Base-by-base conservation (phyloP, 1,140 invertebrate species). In the Drosophila santomea region DNA sequence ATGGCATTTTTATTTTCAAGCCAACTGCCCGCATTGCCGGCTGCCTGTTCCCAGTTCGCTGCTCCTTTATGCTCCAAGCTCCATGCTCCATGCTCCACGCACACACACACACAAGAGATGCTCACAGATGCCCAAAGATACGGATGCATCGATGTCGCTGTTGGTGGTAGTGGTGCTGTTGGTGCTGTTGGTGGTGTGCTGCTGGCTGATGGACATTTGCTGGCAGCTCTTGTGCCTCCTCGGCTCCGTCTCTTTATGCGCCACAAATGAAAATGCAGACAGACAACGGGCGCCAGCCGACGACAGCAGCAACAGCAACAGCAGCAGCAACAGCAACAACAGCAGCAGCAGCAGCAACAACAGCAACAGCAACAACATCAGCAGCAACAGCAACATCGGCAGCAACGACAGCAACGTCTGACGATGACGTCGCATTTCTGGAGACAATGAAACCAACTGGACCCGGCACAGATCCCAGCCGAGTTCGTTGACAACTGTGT, bases 211-310 rank as follows among this genome's bases (percentile, higher is more conserved):
- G 84, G 84, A 88, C 84, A 89, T 89, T 88, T 88, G 84, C 80
- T 88, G 84, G 84, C 84, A 89, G 75, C 79, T 88, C 79, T 82
- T 75, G 69, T 79, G 69, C 75, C 83, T 79, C 79, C 58, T 77
- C 81, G 68, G 62, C 50, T 38, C 61, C 80, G 59, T 60, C 69
- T 74, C 81, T 86, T 88, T 86, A 86, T 86, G 83, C 83, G 84
- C 83, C 84, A 86, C 83, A 86, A 86, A 86, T 86, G 84, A 89
- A 86, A 86, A 86, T 86, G 80, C 83, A 86, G 83, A 86, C 83
- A 86, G 84, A 89, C 84, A 88, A 88, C 84, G 80, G 84, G 84
- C 84, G 84, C 84, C 84, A 88, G 47, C 63, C 75, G 63, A 81
- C 72, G 43, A 58, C 62, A 47, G 57, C 61, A 45, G 43, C 55